A percentile compares a stretch with the other conserved stretches of the same genome.
Evolutionary conservation across 2,113 vertebrate species (phyloP).

Genomic region (Micronisus gabar): DNA sequence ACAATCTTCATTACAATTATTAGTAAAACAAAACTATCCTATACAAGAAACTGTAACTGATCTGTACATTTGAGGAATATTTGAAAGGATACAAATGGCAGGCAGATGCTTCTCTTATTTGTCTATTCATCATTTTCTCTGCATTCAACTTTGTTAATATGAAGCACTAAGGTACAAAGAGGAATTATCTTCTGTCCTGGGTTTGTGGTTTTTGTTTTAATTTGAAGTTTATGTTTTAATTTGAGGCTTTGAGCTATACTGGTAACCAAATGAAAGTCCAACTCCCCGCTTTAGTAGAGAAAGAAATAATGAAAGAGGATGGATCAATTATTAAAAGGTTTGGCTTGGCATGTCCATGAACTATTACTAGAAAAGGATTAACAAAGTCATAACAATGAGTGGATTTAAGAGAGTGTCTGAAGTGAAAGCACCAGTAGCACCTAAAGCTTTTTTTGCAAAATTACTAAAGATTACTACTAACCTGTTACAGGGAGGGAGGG

Average conservation of each 20-base stretch:
- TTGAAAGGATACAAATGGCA: neutral
- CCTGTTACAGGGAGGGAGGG: neutral
- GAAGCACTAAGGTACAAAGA: neutral
- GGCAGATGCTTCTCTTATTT: neutral
- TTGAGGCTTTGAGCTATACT: constrained; percentile 87
- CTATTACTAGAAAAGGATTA: neutral
- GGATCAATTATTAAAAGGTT: constrained; percentile 95
- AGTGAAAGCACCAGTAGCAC: neutral
- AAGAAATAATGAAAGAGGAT: constrained; percentile 84
- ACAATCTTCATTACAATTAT: neutral
- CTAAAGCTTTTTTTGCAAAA: neutral
- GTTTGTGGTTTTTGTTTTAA: neutral
- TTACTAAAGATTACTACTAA: neutral
- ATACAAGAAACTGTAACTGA: neutral
- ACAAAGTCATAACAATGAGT: constrained; percentile 41
- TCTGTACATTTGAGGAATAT: too few species aligned
- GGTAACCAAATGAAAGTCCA: constrained; percentile 82
- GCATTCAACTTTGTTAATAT: neutral
- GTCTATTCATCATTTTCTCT: neutral
- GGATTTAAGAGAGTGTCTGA: neutral
- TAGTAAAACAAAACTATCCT: neutral
- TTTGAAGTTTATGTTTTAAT: constrained; percentile 70
- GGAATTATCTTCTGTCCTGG: neutral
- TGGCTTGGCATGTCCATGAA: constrained; percentile 71
- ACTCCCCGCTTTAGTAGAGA: constrained; percentile 87